Percentiles rank a stretch among this genome's conserved stretches.
Conservation (phyloP, 2,797 vertebrate species). For the Lagocephalus sceleratus region DNA sequence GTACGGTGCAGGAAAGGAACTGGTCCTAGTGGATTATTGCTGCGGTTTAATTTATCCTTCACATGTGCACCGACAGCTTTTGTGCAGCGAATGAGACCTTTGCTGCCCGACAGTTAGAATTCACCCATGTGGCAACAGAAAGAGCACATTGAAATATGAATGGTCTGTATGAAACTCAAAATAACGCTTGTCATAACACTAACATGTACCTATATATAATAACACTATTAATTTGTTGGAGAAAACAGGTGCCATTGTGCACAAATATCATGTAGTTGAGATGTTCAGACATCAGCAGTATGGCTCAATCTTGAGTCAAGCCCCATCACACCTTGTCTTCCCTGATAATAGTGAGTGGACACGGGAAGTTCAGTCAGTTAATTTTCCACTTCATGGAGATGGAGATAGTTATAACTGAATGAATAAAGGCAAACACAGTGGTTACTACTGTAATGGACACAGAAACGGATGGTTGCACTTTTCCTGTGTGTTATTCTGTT, state of each 20-base stretch:
- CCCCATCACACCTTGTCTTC: constrained; percentile 27
- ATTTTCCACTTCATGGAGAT: constrained; percentile 62
- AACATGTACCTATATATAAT: too few relatives aligned
- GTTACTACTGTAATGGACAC: too few relatives aligned
- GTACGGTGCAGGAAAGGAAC: constrained; percentile 21
- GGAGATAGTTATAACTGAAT: constrained; percentile 30
- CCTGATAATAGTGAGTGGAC: constrained; percentile 57
- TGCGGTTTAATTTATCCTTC: too few relatives aligned
- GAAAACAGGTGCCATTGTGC: constrained; percentile 39
- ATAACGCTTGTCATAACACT: not conserved
- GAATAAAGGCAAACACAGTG: constrained; percentile 31
- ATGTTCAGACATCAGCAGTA: constrained; percentile 33
- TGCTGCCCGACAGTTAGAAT: too few relatives aligned
- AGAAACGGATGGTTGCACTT: too few relatives aligned
- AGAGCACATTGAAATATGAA: too few relatives aligned
- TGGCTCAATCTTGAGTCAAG: constrained; percentile 41
- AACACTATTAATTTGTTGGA: constrained; percentile 29
- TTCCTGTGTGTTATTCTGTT: constrained; percentile 4
- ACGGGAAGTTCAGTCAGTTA: constrained; percentile 48
- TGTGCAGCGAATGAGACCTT: too few relatives aligned
- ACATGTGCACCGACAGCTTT: too few relatives aligned
- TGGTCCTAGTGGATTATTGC: constrained; percentile 15
- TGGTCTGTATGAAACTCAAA: not conserved
- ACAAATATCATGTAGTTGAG: constrained; percentile 21
- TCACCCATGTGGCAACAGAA: too few relatives aligned